A percentile compares a stretch with the other conserved stretches of the same genome.
Evolutionary conservation across 2,113 vertebrate species (phyloP).

Genomic region (Hydropotes inermis): DNA sequence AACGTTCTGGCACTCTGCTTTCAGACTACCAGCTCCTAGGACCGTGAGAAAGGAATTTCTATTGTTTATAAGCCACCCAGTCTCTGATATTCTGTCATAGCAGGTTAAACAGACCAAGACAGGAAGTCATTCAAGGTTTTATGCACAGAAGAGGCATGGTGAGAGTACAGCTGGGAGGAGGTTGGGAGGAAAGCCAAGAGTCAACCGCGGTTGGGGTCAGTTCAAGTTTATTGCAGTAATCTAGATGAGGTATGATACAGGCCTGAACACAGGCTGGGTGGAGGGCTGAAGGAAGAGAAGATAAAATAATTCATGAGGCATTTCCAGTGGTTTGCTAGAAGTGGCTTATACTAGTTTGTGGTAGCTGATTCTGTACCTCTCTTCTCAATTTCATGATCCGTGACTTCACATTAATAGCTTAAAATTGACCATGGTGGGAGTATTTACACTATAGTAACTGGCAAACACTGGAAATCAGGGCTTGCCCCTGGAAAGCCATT

Average conservation of each 20-base stretch:
- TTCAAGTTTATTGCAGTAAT: not conserved
- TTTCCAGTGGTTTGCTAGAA: not conserved
- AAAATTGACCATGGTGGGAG: not conserved
- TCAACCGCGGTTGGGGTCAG: not conserved
- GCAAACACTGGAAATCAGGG: not conserved
- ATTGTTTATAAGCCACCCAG: not conserved
- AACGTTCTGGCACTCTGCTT: not conserved
- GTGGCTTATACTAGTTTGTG: not conserved
- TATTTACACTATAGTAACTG: conserved; percentile 6
- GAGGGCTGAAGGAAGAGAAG: not conserved
- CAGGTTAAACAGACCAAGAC: not conserved
- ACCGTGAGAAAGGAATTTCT: not conserved
- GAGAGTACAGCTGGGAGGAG: not conserved
- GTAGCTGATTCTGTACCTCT: not conserved
- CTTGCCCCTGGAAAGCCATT: not conserved
- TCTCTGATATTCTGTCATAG: not conserved
- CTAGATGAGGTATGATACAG: not conserved
- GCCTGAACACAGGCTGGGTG: not conserved
- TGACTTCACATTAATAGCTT: not conserved
- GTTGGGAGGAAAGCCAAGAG: not conserved
- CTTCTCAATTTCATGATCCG: not conserved
- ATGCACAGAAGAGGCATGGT: not conserved
- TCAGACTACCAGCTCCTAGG: not conserved
- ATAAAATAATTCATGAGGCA: not conserved
- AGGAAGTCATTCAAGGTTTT: not conserved